These are phyloP conservation scores for Anastrepha obliqua DNA, from an alignment of 1,140 invertebrate species.

Conservation along the genomic window DNA sequence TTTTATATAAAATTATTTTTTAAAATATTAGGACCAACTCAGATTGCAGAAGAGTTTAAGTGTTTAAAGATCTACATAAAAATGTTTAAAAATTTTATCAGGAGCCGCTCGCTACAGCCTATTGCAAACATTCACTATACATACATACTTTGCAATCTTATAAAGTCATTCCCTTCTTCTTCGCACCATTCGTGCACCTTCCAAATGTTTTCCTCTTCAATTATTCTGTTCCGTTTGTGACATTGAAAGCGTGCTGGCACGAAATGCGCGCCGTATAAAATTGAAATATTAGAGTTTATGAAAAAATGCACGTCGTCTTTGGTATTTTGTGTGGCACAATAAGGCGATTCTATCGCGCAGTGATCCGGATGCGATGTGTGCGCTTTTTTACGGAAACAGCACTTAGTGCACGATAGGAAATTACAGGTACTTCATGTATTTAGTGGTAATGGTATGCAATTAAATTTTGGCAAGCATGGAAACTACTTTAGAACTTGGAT, in stretches of 20 bases:
- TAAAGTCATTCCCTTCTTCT: background rate
- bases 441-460: background rate
- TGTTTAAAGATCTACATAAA: too few species aligned
- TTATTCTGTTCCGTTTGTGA: background rate
- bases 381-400: background rate
- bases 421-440: background rate
- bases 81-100: too few species aligned
- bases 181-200: background rate
- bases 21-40: too few species aligned
- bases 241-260: slow-evolving; percentile 2
- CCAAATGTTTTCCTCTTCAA: background rate
- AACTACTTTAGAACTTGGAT: background rate
- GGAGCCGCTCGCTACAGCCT: too few species aligned
- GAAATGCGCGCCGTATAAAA: background rate
- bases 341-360: background rate
- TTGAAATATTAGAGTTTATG: background rate
- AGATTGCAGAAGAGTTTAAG: too few species aligned
- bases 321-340: background rate
- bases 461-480: background rate
- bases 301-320: background rate
- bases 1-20: too few species aligned
- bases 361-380: background rate
- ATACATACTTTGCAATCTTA: background rate
- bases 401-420: slow-evolving; percentile 18
- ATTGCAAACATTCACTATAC: background rate